Evolutionary conservation across 2,797 vertebrate genomes (phyloP).

Genomic region (Carduelis carduelis): DNA sequence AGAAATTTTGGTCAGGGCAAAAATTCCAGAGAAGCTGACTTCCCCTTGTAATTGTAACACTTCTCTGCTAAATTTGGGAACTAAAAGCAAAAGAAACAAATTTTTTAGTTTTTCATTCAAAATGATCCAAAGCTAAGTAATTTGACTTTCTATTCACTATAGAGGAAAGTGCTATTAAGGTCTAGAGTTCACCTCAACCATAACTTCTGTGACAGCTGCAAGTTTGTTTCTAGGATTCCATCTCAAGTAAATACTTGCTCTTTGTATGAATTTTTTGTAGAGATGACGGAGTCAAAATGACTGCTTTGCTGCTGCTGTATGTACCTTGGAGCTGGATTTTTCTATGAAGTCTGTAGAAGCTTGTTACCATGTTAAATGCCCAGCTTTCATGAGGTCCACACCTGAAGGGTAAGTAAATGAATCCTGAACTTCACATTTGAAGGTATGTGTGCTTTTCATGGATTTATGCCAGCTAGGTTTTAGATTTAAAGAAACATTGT

Average conservation of each 20-base stretch:
- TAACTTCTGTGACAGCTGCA: background rate
- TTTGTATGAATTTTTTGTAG: background rate
- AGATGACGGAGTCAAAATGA: background rate
- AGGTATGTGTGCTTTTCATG: background rate
- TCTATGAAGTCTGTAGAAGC: background rate
- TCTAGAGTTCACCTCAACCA: background rate
- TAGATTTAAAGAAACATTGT: constrained; percentile 35
- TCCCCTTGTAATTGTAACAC: background rate
- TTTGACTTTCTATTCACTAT: background rate
- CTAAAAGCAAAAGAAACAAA: background rate
- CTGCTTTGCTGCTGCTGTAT: background rate
- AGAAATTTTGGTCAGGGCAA: background rate
- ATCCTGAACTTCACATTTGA: background rate
- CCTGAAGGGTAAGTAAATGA: constrained; percentile 13
- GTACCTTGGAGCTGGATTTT: background rate
- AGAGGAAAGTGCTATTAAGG: background rate
- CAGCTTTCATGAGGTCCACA: constrained; percentile 12
- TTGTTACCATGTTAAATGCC: background rate
- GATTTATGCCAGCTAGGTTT: constrained; percentile 14
- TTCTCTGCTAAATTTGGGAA: background rate
- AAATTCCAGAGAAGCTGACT: background rate
- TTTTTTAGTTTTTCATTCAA: background rate
- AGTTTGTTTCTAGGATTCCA: background rate
- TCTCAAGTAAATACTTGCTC: background rate
- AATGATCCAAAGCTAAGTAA: background rate